phyloP scores from a whole-genome alignment of 1,140 invertebrate species.

The Nylanderia fulva region DNA sequence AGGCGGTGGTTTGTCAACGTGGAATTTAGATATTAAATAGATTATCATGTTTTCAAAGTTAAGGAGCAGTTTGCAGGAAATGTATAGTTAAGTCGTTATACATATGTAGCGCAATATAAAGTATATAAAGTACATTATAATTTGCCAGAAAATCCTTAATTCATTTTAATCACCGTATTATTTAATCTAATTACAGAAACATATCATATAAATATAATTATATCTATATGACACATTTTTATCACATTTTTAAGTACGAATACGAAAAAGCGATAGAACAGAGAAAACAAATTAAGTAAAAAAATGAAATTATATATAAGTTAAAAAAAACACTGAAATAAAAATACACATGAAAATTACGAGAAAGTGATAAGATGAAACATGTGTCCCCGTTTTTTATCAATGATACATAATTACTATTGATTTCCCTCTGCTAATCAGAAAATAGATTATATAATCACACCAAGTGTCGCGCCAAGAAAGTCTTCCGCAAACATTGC shows the following conservation, averaged over 20 bases:
- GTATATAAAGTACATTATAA: background rate
- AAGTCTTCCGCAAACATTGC: slow-evolving; percentile 8
- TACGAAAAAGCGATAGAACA: background rate
- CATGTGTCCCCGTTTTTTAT: slow-evolving; percentile 17
- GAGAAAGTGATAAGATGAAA: slow-evolving; percentile 22
- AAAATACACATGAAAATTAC: background rate
- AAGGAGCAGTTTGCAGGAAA: background rate
- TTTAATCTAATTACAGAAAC: background rate
- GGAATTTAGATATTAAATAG: slow-evolving; percentile 20
- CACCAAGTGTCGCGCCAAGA: background rate
- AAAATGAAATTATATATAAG: background rate
- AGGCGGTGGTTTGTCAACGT: background rate
- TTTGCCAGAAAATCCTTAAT: background rate
- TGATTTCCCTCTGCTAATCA: slow-evolving; percentile 34
- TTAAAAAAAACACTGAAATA: background rate
- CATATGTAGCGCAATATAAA: too few species aligned
- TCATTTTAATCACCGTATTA: background rate
- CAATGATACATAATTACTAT: slow-evolving; percentile 19
- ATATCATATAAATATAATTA: too few species aligned
- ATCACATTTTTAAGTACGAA: background rate
- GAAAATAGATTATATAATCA: slow-evolving; percentile 33
- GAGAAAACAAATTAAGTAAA: background rate
- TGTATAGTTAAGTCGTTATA: background rate
- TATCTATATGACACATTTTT: background rate
- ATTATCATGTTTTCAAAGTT: background rate